Percentiles rank a stretch among this genome's conserved stretches.
These are phyloP conservation scores for Standfussiana lucernea DNA, from an alignment of 2,888 invertebrate species.

Conservation along the genomic window DNA sequence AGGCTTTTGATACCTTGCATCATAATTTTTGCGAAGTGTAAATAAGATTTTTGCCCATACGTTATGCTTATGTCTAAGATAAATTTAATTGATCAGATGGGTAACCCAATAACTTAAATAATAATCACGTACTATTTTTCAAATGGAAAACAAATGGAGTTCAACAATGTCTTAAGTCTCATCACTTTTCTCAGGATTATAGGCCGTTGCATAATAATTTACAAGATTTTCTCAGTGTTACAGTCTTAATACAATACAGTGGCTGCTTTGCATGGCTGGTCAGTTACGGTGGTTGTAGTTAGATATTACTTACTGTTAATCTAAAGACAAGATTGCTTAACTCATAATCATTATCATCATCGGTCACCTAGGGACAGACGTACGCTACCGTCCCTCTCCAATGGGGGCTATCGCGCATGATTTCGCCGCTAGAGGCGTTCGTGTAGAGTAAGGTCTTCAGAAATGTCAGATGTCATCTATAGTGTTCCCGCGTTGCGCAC, in stretches of 20 bases:
- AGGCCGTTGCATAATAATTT: slow-evolving; percentile 18
- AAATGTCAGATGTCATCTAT: no score
- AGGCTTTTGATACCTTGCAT: slow-evolving; percentile 24
- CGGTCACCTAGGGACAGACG: background rate
- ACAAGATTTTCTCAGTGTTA: slow-evolving; percentile 1
- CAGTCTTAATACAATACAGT: background rate
- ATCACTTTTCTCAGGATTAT: slow-evolving; percentile 6
- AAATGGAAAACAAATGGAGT: slow-evolving; percentile 2
- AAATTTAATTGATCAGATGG: background rate
- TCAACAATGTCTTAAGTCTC: slow-evolving; percentile 20
- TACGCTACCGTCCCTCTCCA: background rate
- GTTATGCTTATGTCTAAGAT: background rate
- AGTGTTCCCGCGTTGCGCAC: no score
- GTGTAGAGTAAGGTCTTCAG: no score
- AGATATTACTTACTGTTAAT: background rate
- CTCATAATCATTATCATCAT: background rate
- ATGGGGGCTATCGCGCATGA: no score
- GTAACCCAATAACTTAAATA: background rate
- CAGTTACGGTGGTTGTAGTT: background rate
- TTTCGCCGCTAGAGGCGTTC: no score
- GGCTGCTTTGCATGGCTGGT: background rate
- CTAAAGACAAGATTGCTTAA: background rate
- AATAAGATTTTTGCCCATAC: background rate
- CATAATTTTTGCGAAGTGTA: background rate
- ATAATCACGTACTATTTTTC: no score